Conservation (phyloP, 2,113 vertebrate species). For the Tauraco erythrolophus region DNA sequence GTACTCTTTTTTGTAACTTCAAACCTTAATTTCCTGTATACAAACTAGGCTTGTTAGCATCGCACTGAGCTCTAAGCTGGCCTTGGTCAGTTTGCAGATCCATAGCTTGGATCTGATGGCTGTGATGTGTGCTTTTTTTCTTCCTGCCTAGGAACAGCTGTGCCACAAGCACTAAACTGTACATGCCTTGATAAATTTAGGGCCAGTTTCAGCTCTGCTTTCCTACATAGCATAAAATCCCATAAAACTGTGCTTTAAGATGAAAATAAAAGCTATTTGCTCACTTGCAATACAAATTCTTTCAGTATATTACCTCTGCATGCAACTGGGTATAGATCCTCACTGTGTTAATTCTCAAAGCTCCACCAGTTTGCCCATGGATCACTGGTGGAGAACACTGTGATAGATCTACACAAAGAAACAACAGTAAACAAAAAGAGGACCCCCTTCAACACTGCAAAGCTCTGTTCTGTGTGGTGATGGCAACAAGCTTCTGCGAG, state of each 20-base stretch:
- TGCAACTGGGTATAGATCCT: not conserved
- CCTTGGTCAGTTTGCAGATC: not conserved
- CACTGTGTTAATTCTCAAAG: not conserved
- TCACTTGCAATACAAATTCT: not conserved
- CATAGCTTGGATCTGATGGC: not conserved
- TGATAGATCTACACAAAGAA: not conserved
- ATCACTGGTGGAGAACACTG: not conserved
- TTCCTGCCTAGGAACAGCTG: not conserved
- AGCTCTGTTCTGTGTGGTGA: not conserved
- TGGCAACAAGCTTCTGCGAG: not conserved
- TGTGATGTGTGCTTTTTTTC: not conserved
- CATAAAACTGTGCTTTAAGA: not conserved
- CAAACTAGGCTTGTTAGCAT: not conserved
- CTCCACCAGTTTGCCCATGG: not conserved
- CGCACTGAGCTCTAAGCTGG: not conserved
- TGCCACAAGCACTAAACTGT: not conserved
- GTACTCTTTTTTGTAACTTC: not conserved
- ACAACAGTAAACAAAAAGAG: not conserved
- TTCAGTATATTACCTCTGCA: not conserved
- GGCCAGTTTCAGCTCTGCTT: not conserved
- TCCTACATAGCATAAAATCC: not conserved
- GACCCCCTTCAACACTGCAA: not conserved
- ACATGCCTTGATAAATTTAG: not conserved
- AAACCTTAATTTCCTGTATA: not conserved
- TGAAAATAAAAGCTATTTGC: slow-evolving; percentile 19